Conservation (phyloP, 2,888 invertebrate genomes). For the Tenthredo livida region DNA sequence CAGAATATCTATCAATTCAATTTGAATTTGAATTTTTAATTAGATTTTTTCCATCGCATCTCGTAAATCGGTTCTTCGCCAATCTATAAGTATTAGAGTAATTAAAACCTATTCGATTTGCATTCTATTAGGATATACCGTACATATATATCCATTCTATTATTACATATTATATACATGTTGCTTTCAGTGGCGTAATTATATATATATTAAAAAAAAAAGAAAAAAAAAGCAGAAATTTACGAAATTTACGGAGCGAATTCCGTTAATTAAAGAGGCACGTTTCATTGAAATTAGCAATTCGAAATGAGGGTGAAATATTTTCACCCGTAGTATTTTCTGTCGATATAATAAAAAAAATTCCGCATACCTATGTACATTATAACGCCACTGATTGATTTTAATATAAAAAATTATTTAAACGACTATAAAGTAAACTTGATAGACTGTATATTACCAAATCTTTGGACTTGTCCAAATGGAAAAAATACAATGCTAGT, state of each 20-base stretch:
- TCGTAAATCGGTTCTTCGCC: background rate
- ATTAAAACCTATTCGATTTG: slow-evolving; percentile 21
- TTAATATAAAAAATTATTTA: slow-evolving; percentile 49
- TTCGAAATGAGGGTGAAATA: background rate
- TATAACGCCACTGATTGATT: slow-evolving; percentile 10
- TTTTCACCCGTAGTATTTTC: background rate
- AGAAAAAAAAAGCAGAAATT: background rate
- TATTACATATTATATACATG: slow-evolving; percentile 2
- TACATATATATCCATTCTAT: background rate
- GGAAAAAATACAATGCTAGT: slow-evolving; percentile 68
- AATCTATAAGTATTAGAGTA: slow-evolving; percentile 33
- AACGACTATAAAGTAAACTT: slow-evolving; percentile 38
- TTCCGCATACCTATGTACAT: too few species aligned
- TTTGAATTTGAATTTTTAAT: background rate
- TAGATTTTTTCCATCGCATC: background rate
- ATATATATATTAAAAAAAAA: too few species aligned
- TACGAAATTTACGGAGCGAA: background rate
- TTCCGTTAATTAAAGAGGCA: background rate
- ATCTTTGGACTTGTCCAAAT: slow-evolving; percentile 53
- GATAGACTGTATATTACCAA: slow-evolving; percentile 54
- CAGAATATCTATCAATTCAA: background rate
- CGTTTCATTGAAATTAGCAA: background rate
- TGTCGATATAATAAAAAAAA: background rate
- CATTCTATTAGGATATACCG: slow-evolving; percentile 34
- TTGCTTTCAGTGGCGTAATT: slow-evolving; percentile 26